A percentile compares a stretch with the other conserved stretches of the same genome.
These are phyloP conservation scores for Hassar affinis DNA, from an alignment of 2,113 vertebrate species.

Conservation along the genomic window DNA sequence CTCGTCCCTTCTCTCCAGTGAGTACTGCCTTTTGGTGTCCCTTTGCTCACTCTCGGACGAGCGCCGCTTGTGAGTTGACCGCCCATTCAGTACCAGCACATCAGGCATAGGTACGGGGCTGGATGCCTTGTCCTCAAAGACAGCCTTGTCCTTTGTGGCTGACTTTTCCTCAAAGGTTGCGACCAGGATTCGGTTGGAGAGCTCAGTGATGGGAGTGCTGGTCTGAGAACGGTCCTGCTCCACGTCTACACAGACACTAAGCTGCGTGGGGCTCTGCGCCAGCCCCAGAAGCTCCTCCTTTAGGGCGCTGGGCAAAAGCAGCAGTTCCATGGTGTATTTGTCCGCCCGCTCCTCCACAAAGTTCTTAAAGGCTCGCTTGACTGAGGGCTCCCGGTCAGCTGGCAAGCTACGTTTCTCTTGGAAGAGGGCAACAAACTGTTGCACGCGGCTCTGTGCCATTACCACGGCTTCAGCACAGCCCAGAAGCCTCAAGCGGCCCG, in stretches of 20 bases:
- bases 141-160: constrained; percentile 36
- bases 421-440: constrained; percentile 92
- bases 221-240: constrained; percentile 83
- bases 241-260: constrained; percentile 30
- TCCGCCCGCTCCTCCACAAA: constrained; percentile 90
- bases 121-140: constrained; percentile 67
- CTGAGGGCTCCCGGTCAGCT: constrained; percentile 76
- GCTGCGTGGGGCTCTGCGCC: constrained; percentile 67
- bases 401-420: constrained; percentile 80
- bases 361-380: constrained; percentile 87
- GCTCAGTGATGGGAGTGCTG: constrained; percentile 89
- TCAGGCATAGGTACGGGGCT: constrained; percentile 47
- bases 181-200: constrained; percentile 86
- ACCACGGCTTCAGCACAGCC: constrained; percentile 88
- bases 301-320: constrained; percentile 88
- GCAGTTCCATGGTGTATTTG: constrained; percentile 92
- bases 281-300: constrained; percentile 88
- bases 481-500: constrained; percentile 79
- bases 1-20: constrained; percentile 78
- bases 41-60: constrained; percentile 88
- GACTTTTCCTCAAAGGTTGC: constrained; percentile 77
- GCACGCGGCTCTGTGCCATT: constrained; percentile 91
- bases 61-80: constrained; percentile 86
- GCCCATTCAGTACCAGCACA: constrained; percentile 69
- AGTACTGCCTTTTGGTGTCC: constrained; percentile 89